These are phyloP conservation scores for Dastarcus helophoroides DNA, from an alignment of 2,888 invertebrate genomes.

Conservation along the genomic window DNA sequence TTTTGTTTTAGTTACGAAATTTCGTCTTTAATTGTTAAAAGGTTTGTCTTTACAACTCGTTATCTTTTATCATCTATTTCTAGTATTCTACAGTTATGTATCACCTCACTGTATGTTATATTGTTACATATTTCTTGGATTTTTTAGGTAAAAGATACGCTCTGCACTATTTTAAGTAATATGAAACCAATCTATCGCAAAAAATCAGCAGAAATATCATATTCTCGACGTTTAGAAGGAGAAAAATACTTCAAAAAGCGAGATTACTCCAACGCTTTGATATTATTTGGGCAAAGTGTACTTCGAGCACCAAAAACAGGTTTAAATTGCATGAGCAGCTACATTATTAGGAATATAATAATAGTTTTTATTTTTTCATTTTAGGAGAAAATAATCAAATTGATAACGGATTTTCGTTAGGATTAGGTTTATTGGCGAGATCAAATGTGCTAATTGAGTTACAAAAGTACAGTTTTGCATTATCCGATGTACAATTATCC, in stretches of 20 bases:
- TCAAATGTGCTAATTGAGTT: conserved; percentile 50
- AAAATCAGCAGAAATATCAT: conserved; percentile 53
- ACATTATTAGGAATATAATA: too few species aligned
- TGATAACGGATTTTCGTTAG: conserved; percentile 52
- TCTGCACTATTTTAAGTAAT: conserved; percentile 50
- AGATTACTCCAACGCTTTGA: conserved; percentile 47
- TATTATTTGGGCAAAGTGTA: conserved; percentile 59
- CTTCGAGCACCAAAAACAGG: conserved; percentile 58
- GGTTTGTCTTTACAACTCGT: too few species aligned
- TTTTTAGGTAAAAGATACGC: conserved; percentile 28
- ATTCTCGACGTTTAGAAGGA: conserved; percentile 49
- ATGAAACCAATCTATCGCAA: conserved; percentile 55
- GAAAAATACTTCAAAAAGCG: conserved; percentile 45
- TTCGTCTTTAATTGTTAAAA: too few species aligned
- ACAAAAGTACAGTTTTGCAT: conserved; percentile 46
- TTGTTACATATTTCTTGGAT: too few species aligned
- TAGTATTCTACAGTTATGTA: too few species aligned
- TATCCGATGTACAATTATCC: conserved; percentile 57
- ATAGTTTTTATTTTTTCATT: conserved; percentile 5
- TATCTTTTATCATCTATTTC: too few species aligned
- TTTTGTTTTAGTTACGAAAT: too few species aligned
- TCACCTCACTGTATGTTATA: too few species aligned
- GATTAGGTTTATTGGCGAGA: conserved; percentile 54
- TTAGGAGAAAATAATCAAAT: conserved; percentile 29
- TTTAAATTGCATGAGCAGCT: conserved; percentile 24